Base-by-base conservation (phyloP, 2,113 vertebrate species). In the Esox niger region DNA sequence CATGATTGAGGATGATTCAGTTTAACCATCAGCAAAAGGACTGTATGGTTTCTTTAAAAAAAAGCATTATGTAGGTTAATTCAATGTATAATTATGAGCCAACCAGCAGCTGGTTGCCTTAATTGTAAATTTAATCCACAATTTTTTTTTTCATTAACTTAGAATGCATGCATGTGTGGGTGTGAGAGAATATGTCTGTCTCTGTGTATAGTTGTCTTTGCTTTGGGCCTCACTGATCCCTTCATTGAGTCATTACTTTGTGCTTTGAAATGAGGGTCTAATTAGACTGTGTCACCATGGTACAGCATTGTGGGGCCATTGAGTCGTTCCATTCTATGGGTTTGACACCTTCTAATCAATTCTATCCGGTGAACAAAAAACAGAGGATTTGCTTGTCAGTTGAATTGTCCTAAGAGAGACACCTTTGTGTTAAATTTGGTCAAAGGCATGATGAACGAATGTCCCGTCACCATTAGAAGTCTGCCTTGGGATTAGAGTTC, bases 401-500 rank as follows among this genome's bases (percentile, higher is more conserved):
- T 10, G n/a, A 31, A 77, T 68, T 62, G 66, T 75, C 82, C 69
- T 74, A 33, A 73, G 71, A 70, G 82, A 76, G 65, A 68, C 49
- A 32, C 73, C 80, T 87, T 88, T 84, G 79, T 77, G 81, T 81
- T 66, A 62, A n/a, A 61, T 82, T 79, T 62, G 63, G 66, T 59
- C 55, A 64, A 56, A 79, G 64, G 31, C 57, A 75, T 71, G 81
- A 77, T 79, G 76, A 81, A 21, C 76, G 75, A 83, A 70, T 60
- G 74, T 61, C 38, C 67, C 26, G 69, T 80, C 77, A 52, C 68
- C 29, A 68, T 56, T 66, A 63, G 77, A 69, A 72, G 64, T 59
- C 64, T 65, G 68, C 68, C 62, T 32, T 8, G 46, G 57, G 79
- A 81, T 90, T 73, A 83, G 59, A 84, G 88, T 76, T 91, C 87